These are phyloP conservation scores for Heliconius hewitsoni DNA, from an alignment of 1,140 invertebrate species.

Conservation along the genomic window DNA sequence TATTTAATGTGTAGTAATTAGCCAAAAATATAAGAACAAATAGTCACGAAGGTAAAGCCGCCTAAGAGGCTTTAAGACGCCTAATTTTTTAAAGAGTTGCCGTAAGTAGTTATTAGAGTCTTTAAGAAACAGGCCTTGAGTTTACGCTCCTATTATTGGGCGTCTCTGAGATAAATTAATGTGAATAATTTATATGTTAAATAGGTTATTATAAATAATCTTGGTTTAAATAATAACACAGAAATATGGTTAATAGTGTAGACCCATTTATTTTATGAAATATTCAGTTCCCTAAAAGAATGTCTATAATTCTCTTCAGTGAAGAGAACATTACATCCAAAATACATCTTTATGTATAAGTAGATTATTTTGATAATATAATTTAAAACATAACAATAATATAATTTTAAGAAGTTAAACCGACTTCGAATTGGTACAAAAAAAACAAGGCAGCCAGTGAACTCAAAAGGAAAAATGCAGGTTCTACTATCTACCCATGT, in stretches of 20 bases:
- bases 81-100: background rate
- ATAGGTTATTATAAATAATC: background rate
- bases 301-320: background rate
- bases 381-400: no score
- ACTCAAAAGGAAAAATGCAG: no score
- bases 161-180: background rate
- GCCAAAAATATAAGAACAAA: background rate
- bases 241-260: no score
- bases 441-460: no score
- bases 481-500: no score
- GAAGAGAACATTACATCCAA: background rate
- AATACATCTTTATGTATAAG: no score
- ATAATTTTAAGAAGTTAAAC: no score
- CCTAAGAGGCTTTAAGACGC: background rate
- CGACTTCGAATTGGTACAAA: no score
- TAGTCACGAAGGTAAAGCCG: background rate
- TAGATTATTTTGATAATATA: no score
- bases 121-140: background rate
- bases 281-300: background rate
- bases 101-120: background rate
- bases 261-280: no score
- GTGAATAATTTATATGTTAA: background rate
- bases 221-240: no score
- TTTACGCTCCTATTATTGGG: background rate
- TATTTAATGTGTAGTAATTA: background rate